phyloP scores from a whole-genome alignment of 1,140 invertebrate genomes.

The Euura lappo region DNA sequence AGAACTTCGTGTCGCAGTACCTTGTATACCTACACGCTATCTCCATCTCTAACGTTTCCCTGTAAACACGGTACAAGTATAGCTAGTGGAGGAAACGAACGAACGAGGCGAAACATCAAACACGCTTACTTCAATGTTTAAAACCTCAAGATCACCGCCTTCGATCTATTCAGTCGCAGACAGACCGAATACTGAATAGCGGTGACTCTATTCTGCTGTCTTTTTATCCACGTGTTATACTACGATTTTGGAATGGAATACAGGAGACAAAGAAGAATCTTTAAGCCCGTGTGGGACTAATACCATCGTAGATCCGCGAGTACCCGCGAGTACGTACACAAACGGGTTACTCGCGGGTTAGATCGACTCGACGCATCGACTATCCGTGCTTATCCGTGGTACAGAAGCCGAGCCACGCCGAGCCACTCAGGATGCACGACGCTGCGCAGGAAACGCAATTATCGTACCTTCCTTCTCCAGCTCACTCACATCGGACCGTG shows the following conservation, averaged over 20 bases:
- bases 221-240: too few relatives aligned
- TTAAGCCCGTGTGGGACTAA: too few relatives aligned
- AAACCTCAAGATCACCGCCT: too few relatives aligned
- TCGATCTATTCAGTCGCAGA: too few relatives aligned
- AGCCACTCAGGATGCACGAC: slow-evolving; percentile 21
- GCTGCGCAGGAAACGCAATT: slow-evolving; percentile 30
- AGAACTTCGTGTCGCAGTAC: neutral
- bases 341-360: neutral
- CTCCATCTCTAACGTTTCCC: neutral
- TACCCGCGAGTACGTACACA: neutral
- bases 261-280: too few relatives aligned
- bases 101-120: neutral
- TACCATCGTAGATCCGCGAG: too few relatives aligned
- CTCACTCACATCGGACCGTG: neutral
- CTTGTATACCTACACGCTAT: neutral
- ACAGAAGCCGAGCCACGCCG: neutral
- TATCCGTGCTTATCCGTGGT: slow-evolving; percentile 10
- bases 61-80: neutral
- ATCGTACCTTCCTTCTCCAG: slow-evolving; percentile 23
- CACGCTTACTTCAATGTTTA: too few relatives aligned
- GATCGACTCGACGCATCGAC: slow-evolving; percentile 4
- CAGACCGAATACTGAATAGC: too few relatives aligned
- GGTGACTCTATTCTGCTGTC: too few relatives aligned
- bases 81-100: neutral
- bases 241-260: too few relatives aligned